Evolutionary conservation across 2,888 invertebrate genomes (phyloP), one percentile per base, ranked within the genome.

Genomic region (Melipona bicolor): DNA sequence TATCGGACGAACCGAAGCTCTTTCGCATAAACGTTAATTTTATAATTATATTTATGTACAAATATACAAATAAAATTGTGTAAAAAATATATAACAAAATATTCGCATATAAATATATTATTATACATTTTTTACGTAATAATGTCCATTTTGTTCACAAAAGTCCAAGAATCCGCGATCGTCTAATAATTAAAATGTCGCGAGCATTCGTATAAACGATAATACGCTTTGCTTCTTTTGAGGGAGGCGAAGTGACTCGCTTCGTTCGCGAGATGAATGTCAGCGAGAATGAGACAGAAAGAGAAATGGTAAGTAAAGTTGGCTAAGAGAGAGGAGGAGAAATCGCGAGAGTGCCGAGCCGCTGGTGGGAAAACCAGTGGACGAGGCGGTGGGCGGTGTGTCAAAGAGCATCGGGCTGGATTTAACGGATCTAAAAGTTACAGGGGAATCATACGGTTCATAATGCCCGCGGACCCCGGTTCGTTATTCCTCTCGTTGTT

Each of bases 381-480:
- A 73, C 59, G 84, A 74, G 43, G 50, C 69, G 62, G 43, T 62
- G 49, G 59, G 32, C 68, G 71, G 43, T 50, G 71, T 77, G 82
- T 82, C 78, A 76, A 76, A 84, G 74, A 80, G 74, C 78, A 83
- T 76, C 70, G 72, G 67, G 49, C 15, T 49, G 77, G 78, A 85
- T 86, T 88, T 85, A 87, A 79, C 84, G 88, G 87, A 89, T 88
- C 80, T 82, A 85, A 87, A 90, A 90, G 90, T 90, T 90, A 88
- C 85, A 80, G 81, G 87, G 70, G 74, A 79, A 89, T 89, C 83
- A 87, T 76, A 84, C 83, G 84, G 73, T 84, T 83, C 85, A 81
- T 77, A 86, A 85, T 77, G 80, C 56, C 75, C 69, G 77, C 4
- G 32, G 65, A 78, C 77, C 72, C 67, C 73, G 71, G 79, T 81